Conservation (phyloP, 2,113 vertebrate species). For the Trichomycterus rosablanca region DNA sequence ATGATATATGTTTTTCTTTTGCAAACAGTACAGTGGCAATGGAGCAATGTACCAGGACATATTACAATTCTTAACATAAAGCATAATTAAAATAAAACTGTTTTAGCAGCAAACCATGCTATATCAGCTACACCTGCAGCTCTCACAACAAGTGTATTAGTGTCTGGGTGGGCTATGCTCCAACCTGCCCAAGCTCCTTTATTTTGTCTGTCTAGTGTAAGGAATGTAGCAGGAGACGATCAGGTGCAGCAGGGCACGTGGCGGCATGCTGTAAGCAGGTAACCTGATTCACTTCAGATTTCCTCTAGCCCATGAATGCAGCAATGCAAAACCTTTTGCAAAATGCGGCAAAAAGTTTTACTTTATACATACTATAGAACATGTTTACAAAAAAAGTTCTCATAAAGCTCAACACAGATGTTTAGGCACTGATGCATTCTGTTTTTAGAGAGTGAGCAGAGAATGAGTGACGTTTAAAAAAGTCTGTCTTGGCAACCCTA, state of each 20-base stretch:
- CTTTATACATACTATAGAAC: slow-evolving; percentile 21
- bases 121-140: slow-evolving; percentile 88
- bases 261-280: slow-evolving; percentile 79
- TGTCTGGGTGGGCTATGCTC: slow-evolving; percentile 76
- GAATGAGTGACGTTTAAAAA: slow-evolving; percentile 42
- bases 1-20: too few species aligned
- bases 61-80: too few species aligned
- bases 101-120: too few species aligned
- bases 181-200: slow-evolving; percentile 59
- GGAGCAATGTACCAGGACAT: too few species aligned
- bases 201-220: slow-evolving; percentile 56
- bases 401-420: slow-evolving; percentile 10
- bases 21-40: too few species aligned
- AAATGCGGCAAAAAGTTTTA: not conserved
- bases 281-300: slow-evolving; percentile 67
- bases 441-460: not conserved
- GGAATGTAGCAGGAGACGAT: slow-evolving; percentile 92
- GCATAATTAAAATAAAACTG: too few species aligned
- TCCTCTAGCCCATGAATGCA: slow-evolving; percentile 44
- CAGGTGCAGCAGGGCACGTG: slow-evolving; percentile 93
- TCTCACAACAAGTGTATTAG: slow-evolving; percentile 94
- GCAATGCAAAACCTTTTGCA: too few species aligned
- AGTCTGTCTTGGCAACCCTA: slow-evolving; percentile 42
- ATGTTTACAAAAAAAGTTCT: slow-evolving; percentile 37
- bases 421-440: too few species aligned